Evolutionary conservation across 2,797 vertebrate species (phyloP).

Genomic region (Margarornis squamiger): DNA sequence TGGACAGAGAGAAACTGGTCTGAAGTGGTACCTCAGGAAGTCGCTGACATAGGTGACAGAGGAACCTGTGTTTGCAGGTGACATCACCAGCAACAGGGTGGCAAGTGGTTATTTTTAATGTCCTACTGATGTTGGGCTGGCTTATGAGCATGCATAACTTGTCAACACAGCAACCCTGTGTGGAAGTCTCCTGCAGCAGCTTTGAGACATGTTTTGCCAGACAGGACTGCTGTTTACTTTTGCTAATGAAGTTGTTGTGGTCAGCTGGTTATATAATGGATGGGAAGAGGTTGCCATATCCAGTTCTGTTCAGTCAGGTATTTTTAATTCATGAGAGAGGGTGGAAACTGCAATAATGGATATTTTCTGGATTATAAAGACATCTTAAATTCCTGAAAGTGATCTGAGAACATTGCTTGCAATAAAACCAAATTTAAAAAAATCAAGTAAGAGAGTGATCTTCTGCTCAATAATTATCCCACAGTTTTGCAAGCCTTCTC

Average conservation of each 20-base stretch:
- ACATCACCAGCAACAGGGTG: neutral
- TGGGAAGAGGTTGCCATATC: neutral
- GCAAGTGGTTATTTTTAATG: neutral
- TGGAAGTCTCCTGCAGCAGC: neutral
- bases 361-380: conserved; percentile 4
- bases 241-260: neutral
- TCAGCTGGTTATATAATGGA: neutral
- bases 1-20: neutral
- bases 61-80: neutral
- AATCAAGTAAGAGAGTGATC: neutral
- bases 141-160: neutral
- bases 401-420: neutral
- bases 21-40: neutral
- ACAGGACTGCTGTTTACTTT: neutral
- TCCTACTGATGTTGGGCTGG: neutral
- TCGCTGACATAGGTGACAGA: neutral
- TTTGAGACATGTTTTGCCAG: neutral
- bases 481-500: neutral
- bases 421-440: neutral
- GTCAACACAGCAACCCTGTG: neutral
- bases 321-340: conserved; percentile 4
- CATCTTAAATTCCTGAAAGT: neutral
- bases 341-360: neutral
- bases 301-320: neutral
- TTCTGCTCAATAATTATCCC: neutral